Percentiles rank a stretch among this genome's conserved stretches.
phyloP scores from a whole-genome alignment of 2,888 invertebrate genomes.

The Lithophane socia region DNA sequence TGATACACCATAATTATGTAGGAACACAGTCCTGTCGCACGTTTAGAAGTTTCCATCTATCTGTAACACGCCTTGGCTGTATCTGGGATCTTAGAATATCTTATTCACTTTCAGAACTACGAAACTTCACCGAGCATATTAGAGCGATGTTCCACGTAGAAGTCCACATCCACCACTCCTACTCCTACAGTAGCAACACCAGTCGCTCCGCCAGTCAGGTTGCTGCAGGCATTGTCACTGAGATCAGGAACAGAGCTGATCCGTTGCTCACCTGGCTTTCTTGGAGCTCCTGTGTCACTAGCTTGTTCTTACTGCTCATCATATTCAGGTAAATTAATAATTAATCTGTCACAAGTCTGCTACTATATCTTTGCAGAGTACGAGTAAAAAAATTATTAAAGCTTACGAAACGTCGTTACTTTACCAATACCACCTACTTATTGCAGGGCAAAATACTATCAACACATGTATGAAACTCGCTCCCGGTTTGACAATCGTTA shows the following conservation, averaged over 20 bases:
- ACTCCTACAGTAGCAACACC: conserved; percentile 77
- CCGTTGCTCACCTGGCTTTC: conserved; percentile 91
- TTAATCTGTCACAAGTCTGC: not conserved
- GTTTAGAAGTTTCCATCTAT: not conserved
- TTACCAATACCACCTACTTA: not conserved
- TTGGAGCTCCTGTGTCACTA: conserved; percentile 91
- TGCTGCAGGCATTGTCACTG: conserved; percentile 91
- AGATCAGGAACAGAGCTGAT: conserved; percentile 91
- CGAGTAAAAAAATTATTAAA: not conserved
- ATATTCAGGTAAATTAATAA: conserved; percentile 87
- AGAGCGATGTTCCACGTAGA: conserved; percentile 74
- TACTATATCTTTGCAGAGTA: not conserved
- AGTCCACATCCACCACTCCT: conserved; percentile 78
- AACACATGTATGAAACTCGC: conserved; percentile 92
- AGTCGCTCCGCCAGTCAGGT: conserved; percentile 83
- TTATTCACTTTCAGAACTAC: conserved; percentile 72
- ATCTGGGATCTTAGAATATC: not conserved
- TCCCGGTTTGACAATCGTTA: conserved; percentile 94
- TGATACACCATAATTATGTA: not conserved
- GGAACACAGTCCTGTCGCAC: not conserved
- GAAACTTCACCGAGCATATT: conserved; percentile 74
- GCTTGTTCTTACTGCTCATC: conserved; percentile 91
- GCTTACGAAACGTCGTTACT: not conserved
- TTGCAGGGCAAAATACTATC: conserved; percentile 92
- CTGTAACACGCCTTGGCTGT: not conserved